Evolutionary conservation across 2,113 vertebrate species (phyloP), one percentile per base, ranked within the genome.

Genomic region (Pterocles burchelli): DNA sequence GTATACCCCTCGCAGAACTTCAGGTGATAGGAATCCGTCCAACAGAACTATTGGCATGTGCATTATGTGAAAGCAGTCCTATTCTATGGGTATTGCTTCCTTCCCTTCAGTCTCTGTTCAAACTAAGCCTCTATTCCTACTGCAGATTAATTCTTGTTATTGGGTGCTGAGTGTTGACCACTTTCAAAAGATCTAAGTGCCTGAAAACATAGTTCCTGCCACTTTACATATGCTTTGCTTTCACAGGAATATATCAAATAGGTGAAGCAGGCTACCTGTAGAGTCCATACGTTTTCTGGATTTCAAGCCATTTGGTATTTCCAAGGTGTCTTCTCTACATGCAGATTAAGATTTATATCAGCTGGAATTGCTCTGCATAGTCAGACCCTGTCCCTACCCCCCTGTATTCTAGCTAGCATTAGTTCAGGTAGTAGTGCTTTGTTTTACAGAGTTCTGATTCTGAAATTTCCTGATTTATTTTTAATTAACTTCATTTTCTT

Each of bases 321-420:
- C 41, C 15, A 67, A 74, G n/a, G 17, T 67, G 41, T 41, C 9
- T 57, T 82, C 33, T 54, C 19, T 63, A 45, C 3, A 26, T n/a
- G 31, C 19, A 58, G 38, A 74, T 54, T 25, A 31, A 11, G 34
- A 61, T 24, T 62, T 51, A 6, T 38, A 61, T 16, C 26, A 51
- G 10, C 49, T 83, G 54, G 49, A 77, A 38, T 41, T 68, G 25
- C 36, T 58, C 24, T 4, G 9, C 18, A 24, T 16, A n/a, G 31
- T n/a, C 17, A 1, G 0, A 7, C 18, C 15, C n/a, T 54, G n/a
- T 21, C 5, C 19, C 46, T 49, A 24, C 13, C 15, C 17, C 6
- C 13, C 13, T 18, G 26, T 41, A 25, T 21, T 63, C 22, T 17
- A 45, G 22, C 12, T 38, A 14, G 22, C 9, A 10, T 65, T 57